These are phyloP conservation scores for Xanthorhoe designata DNA, from an alignment of 2,888 invertebrate species.

Conservation along the genomic window DNA sequence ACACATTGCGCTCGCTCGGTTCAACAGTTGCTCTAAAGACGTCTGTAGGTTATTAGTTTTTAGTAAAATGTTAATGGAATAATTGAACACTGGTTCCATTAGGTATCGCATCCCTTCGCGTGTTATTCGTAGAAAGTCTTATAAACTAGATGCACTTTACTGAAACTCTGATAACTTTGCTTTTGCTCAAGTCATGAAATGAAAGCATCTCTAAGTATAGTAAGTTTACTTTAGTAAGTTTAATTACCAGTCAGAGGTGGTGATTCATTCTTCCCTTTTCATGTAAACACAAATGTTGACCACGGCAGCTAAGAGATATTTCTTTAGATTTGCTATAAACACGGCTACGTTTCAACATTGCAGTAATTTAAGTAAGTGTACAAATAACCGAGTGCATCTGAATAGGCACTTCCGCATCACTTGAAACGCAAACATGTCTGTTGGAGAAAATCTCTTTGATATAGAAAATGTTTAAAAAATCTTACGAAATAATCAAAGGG, in stretches of 20 bases:
- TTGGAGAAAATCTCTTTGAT: background rate
- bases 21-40: too few species aligned
- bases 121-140: background rate
- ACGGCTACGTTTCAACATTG: background rate
- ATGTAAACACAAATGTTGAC: background rate
- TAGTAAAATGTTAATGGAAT: too few species aligned
- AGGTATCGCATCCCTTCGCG: background rate
- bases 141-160: background rate
- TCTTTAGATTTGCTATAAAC: background rate
- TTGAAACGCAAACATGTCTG: background rate
- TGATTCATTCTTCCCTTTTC: background rate
- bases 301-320: background rate
- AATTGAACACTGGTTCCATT: too few species aligned
- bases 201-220: slow-evolving; percentile 1
- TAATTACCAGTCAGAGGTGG: background rate
- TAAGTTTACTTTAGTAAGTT: too few species aligned
- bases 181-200: background rate
- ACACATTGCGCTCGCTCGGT: too few species aligned
- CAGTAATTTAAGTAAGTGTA: background rate
- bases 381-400: background rate
- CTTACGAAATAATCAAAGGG: background rate
- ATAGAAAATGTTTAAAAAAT: background rate
- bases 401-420: background rate
- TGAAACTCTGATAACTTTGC: background rate
- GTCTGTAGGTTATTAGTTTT: background rate